Evolutionary conservation across 1,140 invertebrate species (phyloP), one percentile per base, ranked within the genome.

Genomic region (Araneus ventricosus): DNA sequence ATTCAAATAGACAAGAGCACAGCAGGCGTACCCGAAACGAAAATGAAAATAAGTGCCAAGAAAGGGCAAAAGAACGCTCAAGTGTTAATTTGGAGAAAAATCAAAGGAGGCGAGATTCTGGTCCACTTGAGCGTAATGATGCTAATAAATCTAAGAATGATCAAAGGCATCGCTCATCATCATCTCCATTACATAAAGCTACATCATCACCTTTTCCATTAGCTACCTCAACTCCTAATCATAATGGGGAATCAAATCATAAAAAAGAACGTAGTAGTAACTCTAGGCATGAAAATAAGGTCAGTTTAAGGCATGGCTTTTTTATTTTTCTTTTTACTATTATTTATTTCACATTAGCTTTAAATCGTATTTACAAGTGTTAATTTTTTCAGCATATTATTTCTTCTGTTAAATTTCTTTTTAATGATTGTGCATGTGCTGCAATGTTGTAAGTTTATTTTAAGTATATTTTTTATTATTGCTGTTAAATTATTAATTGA

Each of bases 81-180:
- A 94, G 93, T 94, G 82, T 80, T 80, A 88, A 94, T 84, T 59
- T 94, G 52, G 93, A 94, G 63, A 91, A 88, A 94, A 94, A 94
- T 22, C 93, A 94, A 45, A 52, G 93, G 24, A 91, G 88, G 59
- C 63, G 93, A 30, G 93, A 94, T 59, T 94, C 93, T 92, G 93
- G 90, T 70, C 89, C 89, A 22, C 59, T 92, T 59, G 90, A 94
- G 59, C 70, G 90, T 20, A 82, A 27, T 34, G 93, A 94, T 84
- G 67, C 52, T 39, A 90, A 88, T 84, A 92, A 91, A 91, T 79
- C 89, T 82, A 94, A 92, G 27, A 88, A 95, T 94, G 96, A 96
- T 91, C 95, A 94, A 52, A 88, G 82, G 59, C 91, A 93, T 80
- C 93, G 94, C 61, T 91, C 94, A 75, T 88, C 94, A 17, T 93